Evolutionary conservation across 2,797 vertebrate species (phyloP), one percentile per base, ranked within the genome.

Genomic region (Lagorchestes hirsutus): DNA sequence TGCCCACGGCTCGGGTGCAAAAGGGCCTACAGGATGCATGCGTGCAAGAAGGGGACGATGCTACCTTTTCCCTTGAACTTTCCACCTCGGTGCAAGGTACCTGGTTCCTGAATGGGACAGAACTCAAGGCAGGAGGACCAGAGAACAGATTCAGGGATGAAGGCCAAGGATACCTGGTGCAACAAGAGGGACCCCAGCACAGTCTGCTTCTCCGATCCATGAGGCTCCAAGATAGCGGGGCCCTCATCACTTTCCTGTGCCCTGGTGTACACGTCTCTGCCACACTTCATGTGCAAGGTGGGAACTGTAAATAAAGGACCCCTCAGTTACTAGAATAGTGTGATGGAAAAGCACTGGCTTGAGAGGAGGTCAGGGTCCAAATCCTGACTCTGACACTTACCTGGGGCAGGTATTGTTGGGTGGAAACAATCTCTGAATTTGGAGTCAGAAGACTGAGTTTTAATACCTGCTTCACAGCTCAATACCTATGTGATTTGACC

Each of bases 281-380:
- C 4, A 99, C 98, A 0, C 98, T 99, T 57, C 99, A 99, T 1
- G 99, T 99, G 97, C 99, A 99, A 99, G 99, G 99, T 99, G 98
- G 98, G 98, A 54, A 91, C 31, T 29, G 29, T 14, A 16, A 16
- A 13, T 55, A 18, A 14, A 14, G 29, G 8, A 2, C 90, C 90
- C 52, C 54, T 90, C 28, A 3, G 50, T 3, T 54, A 22, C 40
- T 54, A 29, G 28, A 34, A 91, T 52, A 91, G 52, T 54, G 52
- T 3, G 12, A 10, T 14, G 13, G 3, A 52, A 54, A 34, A 14
- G 90, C 90, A 54, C 87, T 29, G 27, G 90, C 90, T 28, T 31
- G 67, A 74, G 18, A 34, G 31, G 4, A 34, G 16, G 10, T 34
- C 58, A 31, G 29, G 11, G 29, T 59, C 18, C 62, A n/a, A n/a